Base-by-base conservation (phyloP, 2,888 invertebrate genomes). In the Notocelia uddmanniana region DNA sequence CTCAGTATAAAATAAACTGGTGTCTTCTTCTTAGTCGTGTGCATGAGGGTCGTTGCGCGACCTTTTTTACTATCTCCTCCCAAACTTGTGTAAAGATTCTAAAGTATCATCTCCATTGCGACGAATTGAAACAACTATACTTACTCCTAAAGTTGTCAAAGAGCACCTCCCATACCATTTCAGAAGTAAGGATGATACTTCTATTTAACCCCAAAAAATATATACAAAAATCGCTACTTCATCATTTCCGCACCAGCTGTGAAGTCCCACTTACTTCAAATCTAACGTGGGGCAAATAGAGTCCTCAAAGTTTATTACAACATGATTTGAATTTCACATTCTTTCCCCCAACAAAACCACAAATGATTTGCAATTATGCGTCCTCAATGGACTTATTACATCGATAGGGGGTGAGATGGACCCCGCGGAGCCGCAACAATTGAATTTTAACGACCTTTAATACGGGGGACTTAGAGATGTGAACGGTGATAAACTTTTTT, bases 291-390 rank as follows among this genome's bases (percentile, higher is more conserved):
- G 41, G 58, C 19, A 59, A 67, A 62, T 60, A 57, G 58, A 71
- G 71, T 62, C 68, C 72, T 72, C 72, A 54, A 68, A 72, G 67
- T 72, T 50, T 72, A 62, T 72, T 72, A 68, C 34, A 55, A 62
- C 57, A 68, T 57, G 37, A 68, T 73, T 73, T 73, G 73, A 69
- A 74, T 68, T 66, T 71, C 74, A 71, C 71, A 72, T 26, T 64
- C 58, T 54, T 60, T 52, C 67, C 71, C 72, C 67, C 19, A 34
- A 87, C 89, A 89, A 91, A 88, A 87, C 92, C 92, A 83, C 91
- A 92, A 92, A 92, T 92, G 91, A 92, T 91, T 90, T 88, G 92
- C 92, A 93, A 92, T 92, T 92, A 92, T 92, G 90, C 89, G 90
- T 87, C 89, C 88, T 91, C 90, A 91, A 92, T 92, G 83, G 91